Conservation (phyloP, 2,113 vertebrate species). For the Oplegnathus fasciatus region DNA sequence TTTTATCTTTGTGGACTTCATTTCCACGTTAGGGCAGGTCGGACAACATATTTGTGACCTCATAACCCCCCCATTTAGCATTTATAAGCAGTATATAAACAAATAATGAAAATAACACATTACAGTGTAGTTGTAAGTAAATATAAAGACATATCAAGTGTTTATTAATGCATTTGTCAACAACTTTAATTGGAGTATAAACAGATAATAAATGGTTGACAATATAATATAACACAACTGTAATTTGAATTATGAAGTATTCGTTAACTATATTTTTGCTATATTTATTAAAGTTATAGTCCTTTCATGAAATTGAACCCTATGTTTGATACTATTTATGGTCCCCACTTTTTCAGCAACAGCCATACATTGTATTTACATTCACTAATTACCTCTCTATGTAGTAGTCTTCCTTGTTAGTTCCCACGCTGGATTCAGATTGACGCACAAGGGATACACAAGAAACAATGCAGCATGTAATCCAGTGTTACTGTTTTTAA, state of each 20-base stretch:
- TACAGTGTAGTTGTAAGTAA: neutral
- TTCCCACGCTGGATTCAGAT: neutral
- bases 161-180: neutral
- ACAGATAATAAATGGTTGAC: neutral
- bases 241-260: neutral
- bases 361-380: neutral
- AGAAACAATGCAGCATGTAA: neutral
- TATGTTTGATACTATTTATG: too few species aligned
- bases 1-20: conserved; percentile 9
- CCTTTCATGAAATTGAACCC: neutral
- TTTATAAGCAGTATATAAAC: neutral
- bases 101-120: neutral
- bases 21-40: neutral
- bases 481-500: neutral
- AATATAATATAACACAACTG: neutral
- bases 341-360: too few species aligned
- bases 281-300: too few species aligned
- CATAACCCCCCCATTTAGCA: neutral
- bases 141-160: neutral
- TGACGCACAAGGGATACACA: neutral
- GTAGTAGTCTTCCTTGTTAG: neutral
- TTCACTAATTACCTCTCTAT: neutral
- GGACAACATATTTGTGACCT: neutral
- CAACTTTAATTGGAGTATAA: neutral
- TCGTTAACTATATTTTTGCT: too few species aligned